phyloP scores from a whole-genome alignment of 2,888 invertebrate genomes.

The Sinelater perroti region DNA sequence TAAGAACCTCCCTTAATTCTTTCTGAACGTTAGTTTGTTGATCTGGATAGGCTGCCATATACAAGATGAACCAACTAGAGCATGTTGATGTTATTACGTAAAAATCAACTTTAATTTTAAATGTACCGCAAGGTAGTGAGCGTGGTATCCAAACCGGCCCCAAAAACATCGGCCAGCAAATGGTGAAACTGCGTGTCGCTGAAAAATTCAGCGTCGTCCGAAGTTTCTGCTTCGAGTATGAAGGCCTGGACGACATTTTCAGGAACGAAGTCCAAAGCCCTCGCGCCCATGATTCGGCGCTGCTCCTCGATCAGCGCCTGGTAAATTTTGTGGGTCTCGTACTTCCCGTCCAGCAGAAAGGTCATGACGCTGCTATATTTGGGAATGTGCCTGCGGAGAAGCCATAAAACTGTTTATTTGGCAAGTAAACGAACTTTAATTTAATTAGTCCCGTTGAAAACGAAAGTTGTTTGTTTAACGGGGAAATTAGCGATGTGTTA shows the following conservation, averaged over 20 bases:
- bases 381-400: slow-evolving; percentile 67
- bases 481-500: slow-evolving; percentile 18
- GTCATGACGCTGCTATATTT: slow-evolving; percentile 71
- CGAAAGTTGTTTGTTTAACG: slow-evolving; percentile 28
- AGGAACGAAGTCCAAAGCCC: slow-evolving; percentile 31
- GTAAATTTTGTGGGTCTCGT: slow-evolving; percentile 77
- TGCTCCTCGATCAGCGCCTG: slow-evolving; percentile 70
- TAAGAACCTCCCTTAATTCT: slow-evolving; percentile 62
- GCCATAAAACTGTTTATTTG: background rate
- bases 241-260: slow-evolving; percentile 70
- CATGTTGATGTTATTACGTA: background rate
- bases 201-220: slow-evolving; percentile 63
- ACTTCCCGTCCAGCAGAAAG: slow-evolving; percentile 73
- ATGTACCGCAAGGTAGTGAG: slow-evolving; percentile 72
- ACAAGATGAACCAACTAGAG: slow-evolving; percentile 77
- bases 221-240: slow-evolving; percentile 60
- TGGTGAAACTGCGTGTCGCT: slow-evolving; percentile 75
- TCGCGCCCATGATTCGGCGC: slow-evolving; percentile 22
- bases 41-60: slow-evolving; percentile 74
- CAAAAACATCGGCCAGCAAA: slow-evolving; percentile 83
- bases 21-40: slow-evolving; percentile 69
- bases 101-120: too few species aligned
- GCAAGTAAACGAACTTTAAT: slow-evolving; percentile 44
- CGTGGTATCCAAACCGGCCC: slow-evolving; percentile 87
- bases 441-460: slow-evolving; percentile 26